Conservation (phyloP, 2,113 vertebrate species). For the Oryzias celebensis region DNA sequence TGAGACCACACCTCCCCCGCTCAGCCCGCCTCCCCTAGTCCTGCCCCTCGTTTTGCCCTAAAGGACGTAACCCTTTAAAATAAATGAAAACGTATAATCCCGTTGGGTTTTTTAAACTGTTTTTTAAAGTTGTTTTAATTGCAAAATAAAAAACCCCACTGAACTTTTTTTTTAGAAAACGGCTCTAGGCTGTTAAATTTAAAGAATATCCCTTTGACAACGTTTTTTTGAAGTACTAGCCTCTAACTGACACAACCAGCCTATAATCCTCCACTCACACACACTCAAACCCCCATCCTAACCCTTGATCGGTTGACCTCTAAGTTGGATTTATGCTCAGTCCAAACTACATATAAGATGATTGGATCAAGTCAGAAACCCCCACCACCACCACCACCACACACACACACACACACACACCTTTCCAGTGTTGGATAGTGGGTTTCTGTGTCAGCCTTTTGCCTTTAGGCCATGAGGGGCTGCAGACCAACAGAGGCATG, state of each 20-base stretch:
- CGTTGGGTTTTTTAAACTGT: no score
- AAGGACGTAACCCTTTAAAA: no score
- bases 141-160: no score
- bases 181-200: no score
- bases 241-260: conserved; percentile 25
- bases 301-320: conserved; percentile 39
- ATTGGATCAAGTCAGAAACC: conserved; percentile 8
- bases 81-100: no score
- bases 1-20: no score
- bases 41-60: no score
- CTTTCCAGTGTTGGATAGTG: conserved; percentile 10
- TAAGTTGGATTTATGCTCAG: conserved; percentile 6
- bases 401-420: conserved; percentile 2
- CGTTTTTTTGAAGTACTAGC: conserved; percentile 10
- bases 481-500: conserved; percentile 42
- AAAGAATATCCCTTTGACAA: neutral
- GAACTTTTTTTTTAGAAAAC: no score
- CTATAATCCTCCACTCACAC: conserved; percentile 37
- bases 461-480: conserved; percentile 31
- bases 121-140: no score
- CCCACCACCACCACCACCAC: neutral
- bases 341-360: neutral
- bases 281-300: conserved; percentile 40
- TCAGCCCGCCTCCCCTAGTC: no score
- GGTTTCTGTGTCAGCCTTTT: conserved; percentile 17